Evolutionary conservation across 1,140 invertebrate genomes (phyloP).

Genomic region (Holcopasites calliopsidis): DNA sequence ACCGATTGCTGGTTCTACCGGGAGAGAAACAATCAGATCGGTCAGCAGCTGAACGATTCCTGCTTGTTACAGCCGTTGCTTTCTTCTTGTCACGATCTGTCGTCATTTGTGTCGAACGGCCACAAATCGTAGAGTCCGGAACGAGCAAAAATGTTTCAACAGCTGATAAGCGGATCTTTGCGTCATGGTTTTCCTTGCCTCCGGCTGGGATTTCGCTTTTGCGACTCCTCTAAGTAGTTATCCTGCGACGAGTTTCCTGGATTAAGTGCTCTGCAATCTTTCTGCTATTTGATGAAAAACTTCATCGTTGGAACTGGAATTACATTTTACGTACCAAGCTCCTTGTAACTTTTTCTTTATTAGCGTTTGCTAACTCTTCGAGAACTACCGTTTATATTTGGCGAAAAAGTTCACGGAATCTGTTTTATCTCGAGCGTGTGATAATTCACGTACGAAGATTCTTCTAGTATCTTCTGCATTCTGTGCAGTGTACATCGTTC

Average conservation of each 20-base stretch:
- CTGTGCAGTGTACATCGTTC: background rate
- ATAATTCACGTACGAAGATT: constrained; percentile 26
- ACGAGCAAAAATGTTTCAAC: constrained; percentile 13
- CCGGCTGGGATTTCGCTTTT: background rate
- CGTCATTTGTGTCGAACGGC: constrained; percentile 17
- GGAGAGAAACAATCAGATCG: constrained; percentile 46
- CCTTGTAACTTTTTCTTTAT: background rate
- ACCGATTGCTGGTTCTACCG: constrained; percentile 63
- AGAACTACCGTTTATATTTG: background rate
- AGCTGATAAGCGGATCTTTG: background rate
- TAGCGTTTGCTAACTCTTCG: background rate
- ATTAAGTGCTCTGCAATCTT: too few species aligned
- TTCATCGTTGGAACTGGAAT: too few species aligned
- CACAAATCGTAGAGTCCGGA: background rate
- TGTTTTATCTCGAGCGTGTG: constrained; percentile 37
- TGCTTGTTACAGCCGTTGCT: background rate
- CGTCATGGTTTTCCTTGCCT: background rate
- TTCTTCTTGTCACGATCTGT: constrained; percentile 18
- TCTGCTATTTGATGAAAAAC: too few species aligned
- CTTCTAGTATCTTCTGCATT: background rate
- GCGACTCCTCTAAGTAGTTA: too few species aligned
- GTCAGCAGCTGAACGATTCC: constrained; percentile 28
- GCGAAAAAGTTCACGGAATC: constrained; percentile 16
- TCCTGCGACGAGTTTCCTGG: too few species aligned
- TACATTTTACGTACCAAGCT: background rate